A percentile compares a stretch with the other conserved stretches of the same genome.
phyloP scores from a whole-genome alignment of 2,113 vertebrate genomes.

The Scolopax mira region DNA sequence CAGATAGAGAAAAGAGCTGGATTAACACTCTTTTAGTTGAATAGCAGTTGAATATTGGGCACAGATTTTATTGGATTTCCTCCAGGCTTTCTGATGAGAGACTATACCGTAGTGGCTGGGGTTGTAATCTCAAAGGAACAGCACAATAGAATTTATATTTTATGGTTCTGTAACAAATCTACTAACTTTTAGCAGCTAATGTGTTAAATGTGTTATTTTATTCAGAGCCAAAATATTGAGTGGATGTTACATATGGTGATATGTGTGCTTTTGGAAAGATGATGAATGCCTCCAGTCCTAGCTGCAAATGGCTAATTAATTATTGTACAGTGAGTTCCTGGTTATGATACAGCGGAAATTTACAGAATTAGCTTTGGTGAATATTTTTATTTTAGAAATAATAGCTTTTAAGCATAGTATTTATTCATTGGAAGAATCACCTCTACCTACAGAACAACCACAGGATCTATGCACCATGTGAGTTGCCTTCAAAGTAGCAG shows the following conservation, averaged over 20 bases:
- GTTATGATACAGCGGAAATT: constrained; percentile 10
- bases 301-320: constrained; percentile 28
- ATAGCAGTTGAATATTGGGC: neutral
- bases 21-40: neutral
- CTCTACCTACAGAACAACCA: neutral
- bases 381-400: neutral
- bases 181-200: neutral
- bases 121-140: neutral
- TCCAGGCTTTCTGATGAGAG: neutral
- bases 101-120: neutral
- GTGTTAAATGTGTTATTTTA: constrained; percentile 36
- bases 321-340: constrained; percentile 10
- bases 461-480: neutral
- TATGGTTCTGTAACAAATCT: neutral
- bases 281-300: constrained; percentile 36
- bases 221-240: constrained; percentile 24
- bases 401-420: neutral
- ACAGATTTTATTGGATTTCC: neutral
- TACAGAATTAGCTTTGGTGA: neutral
- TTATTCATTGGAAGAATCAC: neutral
- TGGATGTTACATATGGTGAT: constrained; percentile 43
- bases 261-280: constrained; percentile 11
- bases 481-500: neutral
- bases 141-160: neutral
- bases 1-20: neutral